Conservation (phyloP, 35 echinoderm and acorn worm genomes). For the Eucidaris tribuloides region DNA sequence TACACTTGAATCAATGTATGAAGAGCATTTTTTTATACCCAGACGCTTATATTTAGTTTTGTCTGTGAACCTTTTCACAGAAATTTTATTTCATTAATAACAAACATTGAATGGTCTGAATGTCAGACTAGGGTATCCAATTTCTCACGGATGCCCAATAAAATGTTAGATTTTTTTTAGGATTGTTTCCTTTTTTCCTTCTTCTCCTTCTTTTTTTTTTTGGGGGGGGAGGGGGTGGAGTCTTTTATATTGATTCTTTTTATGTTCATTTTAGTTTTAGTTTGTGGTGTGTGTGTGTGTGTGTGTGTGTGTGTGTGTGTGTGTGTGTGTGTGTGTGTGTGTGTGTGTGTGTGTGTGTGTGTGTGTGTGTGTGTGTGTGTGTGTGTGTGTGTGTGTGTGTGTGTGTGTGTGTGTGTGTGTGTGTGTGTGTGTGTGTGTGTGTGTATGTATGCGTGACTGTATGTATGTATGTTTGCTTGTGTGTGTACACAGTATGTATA, state of each 20-base stretch:
- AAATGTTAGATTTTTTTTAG: too few species aligned
- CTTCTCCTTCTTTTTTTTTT: neutral
- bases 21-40: too few species aligned
- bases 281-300: neutral
- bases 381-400: neutral
- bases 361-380: neutral
- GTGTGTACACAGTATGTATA: too few species aligned
- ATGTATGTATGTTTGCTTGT: neutral
- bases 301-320: neutral
- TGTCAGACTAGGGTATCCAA: too few species aligned
- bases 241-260: neutral
- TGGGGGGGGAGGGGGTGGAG: too few species aligned
- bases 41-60: too few species aligned
- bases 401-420: neutral
- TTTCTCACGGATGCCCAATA: too few species aligned
- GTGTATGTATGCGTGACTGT: neutral
- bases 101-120: too few species aligned
- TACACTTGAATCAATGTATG: too few species aligned
- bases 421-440: constrained; percentile 7
- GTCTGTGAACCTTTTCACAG: too few species aligned
- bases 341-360: neutral
- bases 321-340: neutral
- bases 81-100: too few species aligned
- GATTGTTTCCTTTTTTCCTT: neutral
- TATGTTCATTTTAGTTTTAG: neutral